A percentile compares a stretch with the other conserved stretches of the same genome.
These are phyloP conservation scores for Salvator merianae DNA, from an alignment of 2,113 vertebrate genomes.

Conservation along the genomic window DNA sequence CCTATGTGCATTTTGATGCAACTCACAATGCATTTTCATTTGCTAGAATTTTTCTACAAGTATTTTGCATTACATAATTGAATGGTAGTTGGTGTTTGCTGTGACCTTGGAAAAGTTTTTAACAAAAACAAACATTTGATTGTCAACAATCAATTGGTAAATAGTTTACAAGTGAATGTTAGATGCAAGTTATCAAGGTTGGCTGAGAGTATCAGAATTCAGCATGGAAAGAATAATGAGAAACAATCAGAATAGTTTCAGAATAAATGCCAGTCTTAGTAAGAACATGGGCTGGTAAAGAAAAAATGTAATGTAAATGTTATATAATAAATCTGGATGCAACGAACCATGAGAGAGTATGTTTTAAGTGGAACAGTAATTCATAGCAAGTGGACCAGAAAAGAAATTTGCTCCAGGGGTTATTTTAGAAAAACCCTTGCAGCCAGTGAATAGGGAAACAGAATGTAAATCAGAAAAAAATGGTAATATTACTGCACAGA, in stretches of 20 bases:
- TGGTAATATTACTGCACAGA: slow-evolving; percentile 2
- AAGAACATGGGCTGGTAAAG: slow-evolving; percentile 27
- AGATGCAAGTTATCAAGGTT: background rate
- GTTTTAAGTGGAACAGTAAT: slow-evolving; percentile 57
- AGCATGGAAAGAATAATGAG: slow-evolving; percentile 15
- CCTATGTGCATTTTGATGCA: background rate
- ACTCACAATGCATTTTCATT: background rate
- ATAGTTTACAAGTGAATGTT: slow-evolving; percentile 23
- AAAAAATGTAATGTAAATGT: slow-evolving; percentile 45
- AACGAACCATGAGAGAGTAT: slow-evolving; percentile 48
- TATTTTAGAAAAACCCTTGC: slow-evolving; percentile 11
- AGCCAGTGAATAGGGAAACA: slow-evolving; percentile 14
- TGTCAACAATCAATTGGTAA: background rate
- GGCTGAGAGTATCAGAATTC: slow-evolving; percentile 9
- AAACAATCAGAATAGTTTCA: background rate
- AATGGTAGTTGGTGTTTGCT: slow-evolving; percentile 19
- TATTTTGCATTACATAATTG: slow-evolving; percentile 38
- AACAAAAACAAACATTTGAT: slow-evolving; percentile 32
- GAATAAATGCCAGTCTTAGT: slow-evolving; percentile 18
- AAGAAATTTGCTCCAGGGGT: slow-evolving; percentile 58
- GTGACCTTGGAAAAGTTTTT: slow-evolving; percentile 48
- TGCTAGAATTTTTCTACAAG: slow-evolving; percentile 49
- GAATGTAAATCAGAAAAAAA: slow-evolving; percentile 30
- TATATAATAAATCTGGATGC: slow-evolving; percentile 55
- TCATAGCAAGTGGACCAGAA: slow-evolving; percentile 47